Evolutionary conservation across 1,140 invertebrate species (phyloP), one percentile per base, ranked within the genome.

Genomic region (Drosophila ambigua): DNA sequence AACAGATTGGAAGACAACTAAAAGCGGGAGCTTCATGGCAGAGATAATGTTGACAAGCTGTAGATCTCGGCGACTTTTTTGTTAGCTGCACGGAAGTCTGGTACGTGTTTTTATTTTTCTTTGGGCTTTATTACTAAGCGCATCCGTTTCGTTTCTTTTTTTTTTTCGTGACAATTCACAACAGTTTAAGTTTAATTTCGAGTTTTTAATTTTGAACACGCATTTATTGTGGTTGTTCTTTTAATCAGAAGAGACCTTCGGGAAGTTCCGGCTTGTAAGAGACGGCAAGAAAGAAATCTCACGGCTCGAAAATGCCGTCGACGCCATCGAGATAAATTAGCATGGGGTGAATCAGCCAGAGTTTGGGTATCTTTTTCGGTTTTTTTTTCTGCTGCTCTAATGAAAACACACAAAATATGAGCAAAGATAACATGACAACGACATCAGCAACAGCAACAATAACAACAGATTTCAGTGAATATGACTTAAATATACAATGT

Each of bases 181-280:
- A 43, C 26, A 54, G 65, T 35, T 39, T n/a, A 31, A 26, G 45
- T 71, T 79, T 63, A 50, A 68, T 65, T 63, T 69, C 8, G 26
- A 51, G 43, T 31, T 71, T 75, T 76, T 72, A 68, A 64, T 84
- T 72, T 65, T 73, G 53, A 72, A 79, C 79, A 88, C 71, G 65
- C 55, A 65, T 83, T 77, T 78, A 65, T 62, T 66, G 81, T 65
- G 52, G 72, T 59, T 48, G 43, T 65, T 57, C 59, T 77, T 66
- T 49, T 61, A 50, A 58, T 69, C 57, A 39, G 35, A 39, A 39
- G 48, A 53, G 58, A 72, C 79, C 65, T 87, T 81, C 72, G 7
- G 51, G 20, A 48, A 85, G 83, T 88, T 85, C 78, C 82, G 83
- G 83, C 83, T 87, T 84, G 57, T 54, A 85, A 73, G 48, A 69